Evolutionary conservation across 2,888 invertebrate genomes (phyloP).

Genomic region (Empis livida): DNA sequence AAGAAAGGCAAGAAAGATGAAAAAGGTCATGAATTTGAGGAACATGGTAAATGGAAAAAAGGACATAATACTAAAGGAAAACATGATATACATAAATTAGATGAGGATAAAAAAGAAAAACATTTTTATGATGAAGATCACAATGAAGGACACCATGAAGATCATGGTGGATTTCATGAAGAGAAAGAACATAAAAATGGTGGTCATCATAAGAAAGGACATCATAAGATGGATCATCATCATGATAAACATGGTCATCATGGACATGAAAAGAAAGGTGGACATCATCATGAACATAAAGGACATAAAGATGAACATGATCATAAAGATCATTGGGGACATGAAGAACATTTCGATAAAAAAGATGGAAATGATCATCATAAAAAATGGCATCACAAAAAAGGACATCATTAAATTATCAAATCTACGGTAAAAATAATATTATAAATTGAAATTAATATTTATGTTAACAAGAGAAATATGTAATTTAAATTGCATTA

Average conservation of each 20-base stretch:
- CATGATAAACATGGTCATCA: conserved; percentile 69
- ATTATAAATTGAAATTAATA: too few species aligned
- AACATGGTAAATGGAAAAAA: conserved; percentile 60
- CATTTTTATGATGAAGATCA: conserved; percentile 78
- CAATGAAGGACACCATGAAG: conserved; percentile 67
- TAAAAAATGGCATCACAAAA: conserved; percentile 62
- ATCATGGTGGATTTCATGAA: conserved; percentile 68
- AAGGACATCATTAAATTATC: conserved; percentile 24
- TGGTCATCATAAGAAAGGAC: conserved; percentile 68
- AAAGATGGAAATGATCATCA: conserved; percentile 69
- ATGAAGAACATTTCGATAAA: conserved; percentile 62
- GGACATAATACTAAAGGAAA: conserved; percentile 78
- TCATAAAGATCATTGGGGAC: conserved; percentile 62
- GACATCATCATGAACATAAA: conserved; percentile 64
- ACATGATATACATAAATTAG: conserved; percentile 71
- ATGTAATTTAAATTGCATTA: too few species aligned
- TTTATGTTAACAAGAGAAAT: too few species aligned
- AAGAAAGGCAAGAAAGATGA: conserved; percentile 41
- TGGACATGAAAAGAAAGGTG: conserved; percentile 66
- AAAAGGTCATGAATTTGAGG: conserved; percentile 37
- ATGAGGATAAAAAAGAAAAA: conserved; percentile 77
- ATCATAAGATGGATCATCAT: conserved; percentile 62
- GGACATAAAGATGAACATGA: conserved; percentile 68
- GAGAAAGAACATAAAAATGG: conserved; percentile 72
- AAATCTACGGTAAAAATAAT: neutral